Conservation (phyloP, 2,113 vertebrate genomes). For the Cacatua alba region DNA sequence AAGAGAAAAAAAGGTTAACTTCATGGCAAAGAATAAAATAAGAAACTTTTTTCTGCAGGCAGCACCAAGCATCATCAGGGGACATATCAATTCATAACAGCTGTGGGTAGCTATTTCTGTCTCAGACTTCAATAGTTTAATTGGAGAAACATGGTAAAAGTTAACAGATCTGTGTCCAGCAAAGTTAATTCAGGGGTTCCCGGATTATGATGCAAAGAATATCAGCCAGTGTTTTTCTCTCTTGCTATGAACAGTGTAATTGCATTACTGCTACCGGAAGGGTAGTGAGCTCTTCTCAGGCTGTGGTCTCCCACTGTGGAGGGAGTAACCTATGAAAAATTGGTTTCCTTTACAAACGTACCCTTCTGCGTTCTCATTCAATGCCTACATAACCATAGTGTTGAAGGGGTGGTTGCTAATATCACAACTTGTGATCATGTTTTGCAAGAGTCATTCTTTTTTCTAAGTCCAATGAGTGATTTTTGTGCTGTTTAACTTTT, state of each 20-base stretch:
- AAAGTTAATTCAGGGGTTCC: conserved; percentile 55
- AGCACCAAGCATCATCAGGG: not conserved
- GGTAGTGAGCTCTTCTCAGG: conserved; percentile 27
- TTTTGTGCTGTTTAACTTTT: not conserved
- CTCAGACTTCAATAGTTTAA: conserved; percentile 13
- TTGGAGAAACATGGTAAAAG: conserved; percentile 22
- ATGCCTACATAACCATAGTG: not conserved
- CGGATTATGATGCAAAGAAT: conserved; percentile 47
- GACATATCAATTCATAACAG: conserved; percentile 33
- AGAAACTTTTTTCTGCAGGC: not conserved
- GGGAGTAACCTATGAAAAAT: conserved; percentile 39
- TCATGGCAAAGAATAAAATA: conserved; percentile 21
- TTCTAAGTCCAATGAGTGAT: not conserved
- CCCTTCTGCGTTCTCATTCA: conserved; percentile 27
- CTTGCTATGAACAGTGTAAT: not conserved
- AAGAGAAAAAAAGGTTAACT: not conserved
- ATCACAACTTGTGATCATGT: not conserved
- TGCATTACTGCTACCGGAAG: conserved; percentile 27
- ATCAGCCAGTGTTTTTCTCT: conserved; percentile 20
- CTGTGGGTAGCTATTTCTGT: conserved; percentile 57
- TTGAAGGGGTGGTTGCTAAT: conserved; percentile 20
- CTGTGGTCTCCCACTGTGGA: conserved; percentile 45
- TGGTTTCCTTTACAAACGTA: conserved; percentile 46
- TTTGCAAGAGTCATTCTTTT: not conserved
- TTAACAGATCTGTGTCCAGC: conserved; percentile 45